Evolutionary conservation across 2,888 invertebrate species (phyloP).

Genomic region (Eupsilia transversa): DNA sequence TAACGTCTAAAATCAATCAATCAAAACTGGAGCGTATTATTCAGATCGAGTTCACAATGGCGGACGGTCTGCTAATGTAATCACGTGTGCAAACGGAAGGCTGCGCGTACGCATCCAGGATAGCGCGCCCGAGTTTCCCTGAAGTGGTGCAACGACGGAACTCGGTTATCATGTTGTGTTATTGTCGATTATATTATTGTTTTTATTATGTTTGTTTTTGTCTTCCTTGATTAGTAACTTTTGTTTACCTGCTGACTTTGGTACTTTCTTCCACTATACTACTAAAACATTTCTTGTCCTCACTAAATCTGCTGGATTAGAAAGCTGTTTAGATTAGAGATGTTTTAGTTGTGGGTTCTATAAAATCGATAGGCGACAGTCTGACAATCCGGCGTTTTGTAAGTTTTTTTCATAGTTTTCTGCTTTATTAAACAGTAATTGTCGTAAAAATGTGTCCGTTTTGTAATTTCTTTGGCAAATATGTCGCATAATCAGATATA

Average conservation of each 20-base stretch:
- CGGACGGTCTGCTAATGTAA: slow-evolving; percentile 45
- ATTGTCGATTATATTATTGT: slow-evolving; percentile 37
- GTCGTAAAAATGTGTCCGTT: too few relatives aligned
- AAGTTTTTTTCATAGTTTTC: not conserved
- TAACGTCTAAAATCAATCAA: slow-evolving; percentile 1
- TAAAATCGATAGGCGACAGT: not conserved
- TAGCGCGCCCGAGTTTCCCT: slow-evolving; percentile 52
- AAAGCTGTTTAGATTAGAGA: not conserved
- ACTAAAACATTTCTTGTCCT: not conserved
- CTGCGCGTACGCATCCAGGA: slow-evolving; percentile 57
- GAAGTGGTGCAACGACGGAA: slow-evolving; percentile 56
- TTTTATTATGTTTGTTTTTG: slow-evolving; percentile 4
- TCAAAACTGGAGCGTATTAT: slow-evolving; percentile 25
- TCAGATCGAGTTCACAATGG: slow-evolving; percentile 47
- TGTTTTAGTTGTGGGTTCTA: not conserved
- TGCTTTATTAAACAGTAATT: too few relatives aligned
- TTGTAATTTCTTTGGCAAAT: not conserved
- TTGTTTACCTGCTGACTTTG: not conserved
- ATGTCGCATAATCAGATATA: not conserved
- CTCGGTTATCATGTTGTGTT: slow-evolving; percentile 31
- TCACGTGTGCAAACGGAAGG: slow-evolving; percentile 55
- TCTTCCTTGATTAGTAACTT: slow-evolving; percentile 6
- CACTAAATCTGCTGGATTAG: too few relatives aligned
- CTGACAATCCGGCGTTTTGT: not conserved
- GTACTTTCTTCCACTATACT: not conserved